A percentile compares a stretch with the other conserved stretches of the same genome.
Conservation (phyloP, 1,140 invertebrate genomes). For the Microplitis demolitor region DNA sequence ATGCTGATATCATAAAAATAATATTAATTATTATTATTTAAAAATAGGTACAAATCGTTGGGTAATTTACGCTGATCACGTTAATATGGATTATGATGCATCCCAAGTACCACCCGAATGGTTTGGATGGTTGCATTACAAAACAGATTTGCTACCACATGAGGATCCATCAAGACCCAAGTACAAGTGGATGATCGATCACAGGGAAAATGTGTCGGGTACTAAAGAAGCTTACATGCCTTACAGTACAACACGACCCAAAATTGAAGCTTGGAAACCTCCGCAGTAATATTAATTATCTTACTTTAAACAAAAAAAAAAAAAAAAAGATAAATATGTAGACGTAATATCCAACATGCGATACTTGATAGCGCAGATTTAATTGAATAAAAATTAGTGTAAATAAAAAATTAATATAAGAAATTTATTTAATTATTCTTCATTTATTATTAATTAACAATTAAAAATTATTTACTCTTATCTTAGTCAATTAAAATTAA, state of each 20-base stretch:
- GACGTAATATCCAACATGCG: not conserved
- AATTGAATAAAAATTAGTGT: too few relatives aligned
- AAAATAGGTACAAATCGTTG: conserved; percentile 83
- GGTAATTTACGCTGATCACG: conserved; percentile 83
- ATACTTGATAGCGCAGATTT: too few relatives aligned
- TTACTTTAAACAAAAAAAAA: not conserved
- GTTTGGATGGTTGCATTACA: conserved; percentile 86
- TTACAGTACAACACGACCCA: conserved; percentile 83
- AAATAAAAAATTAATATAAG: too few relatives aligned
- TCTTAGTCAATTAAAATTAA: too few relatives aligned
- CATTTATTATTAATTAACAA: too few relatives aligned
- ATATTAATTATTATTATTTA: not conserved
- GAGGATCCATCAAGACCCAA: conserved; percentile 75
- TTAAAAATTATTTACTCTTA: too few relatives aligned
- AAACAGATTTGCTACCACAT: conserved; percentile 65
- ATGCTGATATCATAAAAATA: too few relatives aligned
- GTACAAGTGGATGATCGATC: conserved; percentile 85
- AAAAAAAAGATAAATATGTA: not conserved
- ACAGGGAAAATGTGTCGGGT: conserved; percentile 83
- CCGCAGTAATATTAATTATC: conserved; percentile 31
- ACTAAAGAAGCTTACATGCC: conserved; percentile 83
- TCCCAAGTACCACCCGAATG: conserved; percentile 92
- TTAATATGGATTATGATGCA: conserved; percentile 88
- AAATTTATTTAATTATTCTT: too few relatives aligned
- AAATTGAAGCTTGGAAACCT: conserved; percentile 86